Evolutionary conservation across 1,140 invertebrate genomes (phyloP).

Genomic region (Hypothenemus hampei): DNA sequence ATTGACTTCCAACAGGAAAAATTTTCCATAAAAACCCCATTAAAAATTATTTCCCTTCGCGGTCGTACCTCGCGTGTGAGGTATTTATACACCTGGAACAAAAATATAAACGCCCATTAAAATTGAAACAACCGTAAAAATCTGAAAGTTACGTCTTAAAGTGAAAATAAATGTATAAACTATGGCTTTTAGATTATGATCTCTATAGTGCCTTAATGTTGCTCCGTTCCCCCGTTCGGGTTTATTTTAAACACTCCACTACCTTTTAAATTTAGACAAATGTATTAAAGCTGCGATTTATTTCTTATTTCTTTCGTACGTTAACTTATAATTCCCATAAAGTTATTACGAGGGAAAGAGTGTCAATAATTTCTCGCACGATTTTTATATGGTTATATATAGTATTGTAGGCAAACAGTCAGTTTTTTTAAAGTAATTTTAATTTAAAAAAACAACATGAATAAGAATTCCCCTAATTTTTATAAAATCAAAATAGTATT

Average conservation of each 20-base stretch:
- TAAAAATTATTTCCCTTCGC: constrained; percentile 6
- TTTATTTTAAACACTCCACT: neutral
- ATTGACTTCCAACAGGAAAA: too few relatives aligned
- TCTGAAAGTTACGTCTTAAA: constrained; percentile 11
- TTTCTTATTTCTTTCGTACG: neutral
- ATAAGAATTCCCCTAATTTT: too few relatives aligned
- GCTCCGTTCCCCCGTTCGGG: too few relatives aligned
- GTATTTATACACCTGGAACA: constrained; percentile 8
- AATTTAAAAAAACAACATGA: too few relatives aligned
- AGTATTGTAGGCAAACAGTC: too few relatives aligned
- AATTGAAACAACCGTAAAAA: constrained; percentile 16
- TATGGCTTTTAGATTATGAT: constrained; percentile 19
- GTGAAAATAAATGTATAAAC: constrained; percentile 19
- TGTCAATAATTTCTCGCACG: neutral
- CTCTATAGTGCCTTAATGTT: constrained; percentile 15
- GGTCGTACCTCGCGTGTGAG: constrained; percentile 8
- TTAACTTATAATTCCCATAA: neutral
- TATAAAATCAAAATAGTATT: too few relatives aligned
- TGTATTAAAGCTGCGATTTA: neutral
- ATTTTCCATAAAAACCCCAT: too few relatives aligned
- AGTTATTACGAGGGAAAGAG: neutral
- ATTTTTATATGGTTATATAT: too few relatives aligned
- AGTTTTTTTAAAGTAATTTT: too few relatives aligned
- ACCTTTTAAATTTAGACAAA: neutral
- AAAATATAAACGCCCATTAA: constrained; percentile 16